phyloP scores from a whole-genome alignment of 2,113 vertebrate genomes.

The Caretta caretta region DNA sequence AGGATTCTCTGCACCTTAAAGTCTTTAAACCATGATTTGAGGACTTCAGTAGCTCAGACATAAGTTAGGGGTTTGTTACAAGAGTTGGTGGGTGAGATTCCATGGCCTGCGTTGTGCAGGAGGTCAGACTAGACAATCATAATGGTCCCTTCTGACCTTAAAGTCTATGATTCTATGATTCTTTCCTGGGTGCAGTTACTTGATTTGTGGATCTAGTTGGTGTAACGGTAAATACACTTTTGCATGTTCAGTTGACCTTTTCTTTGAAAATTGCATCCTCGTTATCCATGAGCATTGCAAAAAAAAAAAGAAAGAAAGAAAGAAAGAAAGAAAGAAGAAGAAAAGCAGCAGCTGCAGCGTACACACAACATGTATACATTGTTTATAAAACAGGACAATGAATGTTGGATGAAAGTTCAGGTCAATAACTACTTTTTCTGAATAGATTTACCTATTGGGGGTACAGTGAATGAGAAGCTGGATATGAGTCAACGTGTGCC shows the following conservation, averaged over 20 bases:
- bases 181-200: background rate
- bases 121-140: too few relatives aligned
- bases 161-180: too few relatives aligned
- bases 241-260: background rate
- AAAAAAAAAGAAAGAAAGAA: background rate
- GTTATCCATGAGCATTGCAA: background rate
- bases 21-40: too few relatives aligned
- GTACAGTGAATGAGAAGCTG: too few relatives aligned
- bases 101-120: too few relatives aligned
- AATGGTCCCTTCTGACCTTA: too few relatives aligned
- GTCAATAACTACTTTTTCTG: rapidly evolving
- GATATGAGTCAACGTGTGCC: too few relatives aligned
- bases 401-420: background rate
- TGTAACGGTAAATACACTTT: background rate
- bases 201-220: background rate
- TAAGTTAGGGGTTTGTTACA: too few relatives aligned
- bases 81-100: too few relatives aligned
- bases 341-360: background rate
- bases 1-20: too few relatives aligned
- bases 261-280: background rate
- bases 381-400: background rate
- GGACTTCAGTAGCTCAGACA: too few relatives aligned
- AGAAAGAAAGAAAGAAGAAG: background rate
- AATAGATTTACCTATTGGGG: background rate
- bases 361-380: background rate